Base-by-base conservation (phyloP, 2,888 invertebrate species). In the Drosophila algonquin region DNA sequence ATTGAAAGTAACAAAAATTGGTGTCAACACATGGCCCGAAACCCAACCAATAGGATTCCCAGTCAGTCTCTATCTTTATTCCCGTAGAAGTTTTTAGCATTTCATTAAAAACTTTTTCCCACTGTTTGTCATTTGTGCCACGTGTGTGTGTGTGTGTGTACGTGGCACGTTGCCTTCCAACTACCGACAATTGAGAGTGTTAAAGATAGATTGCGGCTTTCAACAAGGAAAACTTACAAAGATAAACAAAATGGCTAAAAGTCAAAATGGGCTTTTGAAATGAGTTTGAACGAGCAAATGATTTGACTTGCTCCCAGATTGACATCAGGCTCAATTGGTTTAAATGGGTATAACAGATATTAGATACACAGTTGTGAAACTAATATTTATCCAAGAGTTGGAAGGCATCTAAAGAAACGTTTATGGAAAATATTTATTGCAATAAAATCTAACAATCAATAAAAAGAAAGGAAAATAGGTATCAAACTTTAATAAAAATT, bases 1-100 rank as follows among this genome's bases (percentile, higher is more conserved):
- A 73, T 74, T 58, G 65, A 65, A 62, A 73, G 61, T 74, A 62
- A 32, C 35, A 14, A 57, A 65, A 73, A 73, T 67, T 61, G 74
- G 48, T 57, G 59, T 63, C 73, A 72, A 63, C 72, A 69, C 69
- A 45, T 71, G 65, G 63, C 32, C 48, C 48, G 21, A 50, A 40
- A 27, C 27, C 46, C 53, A 30, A 16, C 53, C 10, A 18, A n/a
- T 40, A 47, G 32, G 27, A 54, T 24, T 16, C 18, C 18, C 50
- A 27, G 27, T 27, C 57, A 67, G 56, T 56, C 54, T 27, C 50
- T 27, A 50, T 51, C 57, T 55, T 30, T 18, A 7, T 51, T 8
- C 16, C 57, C 9, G 18, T 32, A 18, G 10, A 69, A 56, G 67
- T 56, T 69, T 56, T 69, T 21, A 45, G 57, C 27, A 56, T 69